Evolutionary conservation across 2,797 vertebrate genomes (phyloP).

Genomic region (Sus cebifrons): DNA sequence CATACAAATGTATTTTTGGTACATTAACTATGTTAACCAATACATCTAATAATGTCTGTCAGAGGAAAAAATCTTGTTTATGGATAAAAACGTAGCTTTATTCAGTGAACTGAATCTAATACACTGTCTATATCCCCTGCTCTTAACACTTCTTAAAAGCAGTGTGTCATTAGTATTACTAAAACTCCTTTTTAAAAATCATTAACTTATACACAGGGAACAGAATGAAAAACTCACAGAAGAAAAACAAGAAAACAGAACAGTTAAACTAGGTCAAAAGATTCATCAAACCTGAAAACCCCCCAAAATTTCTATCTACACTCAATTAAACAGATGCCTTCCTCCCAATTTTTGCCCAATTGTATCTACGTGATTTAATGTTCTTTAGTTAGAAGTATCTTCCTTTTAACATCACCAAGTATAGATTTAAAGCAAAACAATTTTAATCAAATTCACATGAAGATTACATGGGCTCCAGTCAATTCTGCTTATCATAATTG

Average conservation of each 20-base stretch:
- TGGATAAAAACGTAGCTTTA: neutral
- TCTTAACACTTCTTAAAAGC: slow-evolving; percentile 6
- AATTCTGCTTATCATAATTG: slow-evolving; percentile 86
- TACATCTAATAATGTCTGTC: neutral
- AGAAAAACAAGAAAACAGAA: neutral
- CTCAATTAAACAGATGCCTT: neutral
- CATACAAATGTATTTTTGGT: slow-evolving; percentile 25
- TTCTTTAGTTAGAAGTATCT: slow-evolving; percentile 69
- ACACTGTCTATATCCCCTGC: neutral
- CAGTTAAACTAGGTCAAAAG: neutral
- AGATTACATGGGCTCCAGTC: slow-evolving; percentile 82
- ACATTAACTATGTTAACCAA: neutral
- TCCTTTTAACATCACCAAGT: slow-evolving; percentile 67
- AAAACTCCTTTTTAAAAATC: slow-evolving; percentile 24
- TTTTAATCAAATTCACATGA: slow-evolving; percentile 90
- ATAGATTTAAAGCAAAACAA: slow-evolving; percentile 87
- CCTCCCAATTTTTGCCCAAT: slow-evolving; percentile 36
- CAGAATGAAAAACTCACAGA: neutral
- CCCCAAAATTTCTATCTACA: neutral
- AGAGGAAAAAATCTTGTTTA: neutral
- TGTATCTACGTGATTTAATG: slow-evolving; percentile 55
- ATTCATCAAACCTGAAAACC: slow-evolving; percentile 1
- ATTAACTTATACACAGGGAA: neutral
- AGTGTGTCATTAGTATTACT: neutral
- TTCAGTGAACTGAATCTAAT: neutral